Evolutionary conservation across 2,113 vertebrate species (phyloP).

Genomic region (Seriola rivoliana): DNA sequence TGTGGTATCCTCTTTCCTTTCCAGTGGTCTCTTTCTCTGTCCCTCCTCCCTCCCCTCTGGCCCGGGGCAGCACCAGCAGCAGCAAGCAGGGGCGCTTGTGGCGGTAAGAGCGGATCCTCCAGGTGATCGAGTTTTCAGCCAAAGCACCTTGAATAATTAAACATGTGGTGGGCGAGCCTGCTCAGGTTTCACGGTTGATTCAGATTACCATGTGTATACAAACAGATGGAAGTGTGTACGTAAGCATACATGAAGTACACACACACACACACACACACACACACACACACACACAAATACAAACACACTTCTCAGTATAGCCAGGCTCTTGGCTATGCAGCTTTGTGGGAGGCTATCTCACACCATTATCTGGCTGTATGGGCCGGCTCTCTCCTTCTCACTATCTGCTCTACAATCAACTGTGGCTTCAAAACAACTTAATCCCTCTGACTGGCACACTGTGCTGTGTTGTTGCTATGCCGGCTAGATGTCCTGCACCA

Average conservation of each 20-base stretch:
- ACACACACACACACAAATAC: constrained; percentile 34
- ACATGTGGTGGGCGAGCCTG: constrained; percentile 71
- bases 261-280: constrained; percentile 13
- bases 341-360: constrained; percentile 67
- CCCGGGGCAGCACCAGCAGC: background rate
- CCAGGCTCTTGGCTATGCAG: constrained; percentile 43
- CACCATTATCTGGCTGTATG: constrained; percentile 56
- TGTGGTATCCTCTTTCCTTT: constrained; percentile 60
- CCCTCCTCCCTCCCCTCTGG: constrained; percentile 4
- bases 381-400: constrained; percentile 44
- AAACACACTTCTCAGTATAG: constrained; percentile 52
- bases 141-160: constrained; percentile 86
- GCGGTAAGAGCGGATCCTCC: constrained; percentile 69
- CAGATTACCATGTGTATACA: constrained; percentile 79
- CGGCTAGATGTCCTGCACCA: constrained; percentile 66
- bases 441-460: constrained; percentile 72
- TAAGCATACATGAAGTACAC: constrained; percentile 23
- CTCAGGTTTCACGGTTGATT: constrained; percentile 78
- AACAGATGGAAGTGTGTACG: constrained; percentile 62
- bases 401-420: constrained; percentile 73
- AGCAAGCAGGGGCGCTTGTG: constrained; percentile 27
- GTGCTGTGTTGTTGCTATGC: constrained; percentile 75
- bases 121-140: constrained; percentile 82
- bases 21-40: constrained; percentile 51
- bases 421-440: constrained; percentile 73